phyloP scores from a whole-genome alignment of 2,113 vertebrate genomes.

The Fukomys damarensis region DNA sequence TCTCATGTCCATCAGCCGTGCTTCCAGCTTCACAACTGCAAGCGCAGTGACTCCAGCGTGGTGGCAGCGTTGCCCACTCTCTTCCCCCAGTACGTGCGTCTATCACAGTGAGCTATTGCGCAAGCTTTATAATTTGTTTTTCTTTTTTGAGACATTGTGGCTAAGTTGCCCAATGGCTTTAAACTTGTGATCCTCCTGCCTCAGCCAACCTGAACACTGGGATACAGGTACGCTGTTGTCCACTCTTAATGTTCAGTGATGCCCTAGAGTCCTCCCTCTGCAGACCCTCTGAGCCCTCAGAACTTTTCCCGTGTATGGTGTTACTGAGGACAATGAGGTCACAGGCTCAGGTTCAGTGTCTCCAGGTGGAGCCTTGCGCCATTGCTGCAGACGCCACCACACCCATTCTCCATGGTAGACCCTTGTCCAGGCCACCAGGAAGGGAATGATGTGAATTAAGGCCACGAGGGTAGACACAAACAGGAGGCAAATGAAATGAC shows the following conservation, averaged over 20 bases:
- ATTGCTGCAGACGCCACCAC: not conserved
- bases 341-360: not conserved
- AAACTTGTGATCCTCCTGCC: not conserved
- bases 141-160: not conserved
- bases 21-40: not conserved
- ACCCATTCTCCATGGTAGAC: fast-evolving
- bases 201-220: not conserved
- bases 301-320: no score
- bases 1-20: not conserved
- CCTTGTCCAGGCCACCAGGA: not conserved
- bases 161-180: not conserved
- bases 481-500: not conserved
- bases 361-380: not conserved
- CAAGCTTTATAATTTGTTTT: not conserved
- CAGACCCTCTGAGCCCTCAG: not conserved
- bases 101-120: not conserved
- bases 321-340: not conserved
- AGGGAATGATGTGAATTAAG: not conserved
- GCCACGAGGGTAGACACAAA: not conserved
- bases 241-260: not conserved
- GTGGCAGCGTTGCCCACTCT: no score
- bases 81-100: not conserved
- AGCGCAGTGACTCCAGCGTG: fast-evolving
- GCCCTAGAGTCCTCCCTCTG: not conserved
- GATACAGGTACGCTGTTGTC: not conserved